Base-by-base conservation (phyloP, 2,797 vertebrate species). In the Anabas testudineus region DNA sequence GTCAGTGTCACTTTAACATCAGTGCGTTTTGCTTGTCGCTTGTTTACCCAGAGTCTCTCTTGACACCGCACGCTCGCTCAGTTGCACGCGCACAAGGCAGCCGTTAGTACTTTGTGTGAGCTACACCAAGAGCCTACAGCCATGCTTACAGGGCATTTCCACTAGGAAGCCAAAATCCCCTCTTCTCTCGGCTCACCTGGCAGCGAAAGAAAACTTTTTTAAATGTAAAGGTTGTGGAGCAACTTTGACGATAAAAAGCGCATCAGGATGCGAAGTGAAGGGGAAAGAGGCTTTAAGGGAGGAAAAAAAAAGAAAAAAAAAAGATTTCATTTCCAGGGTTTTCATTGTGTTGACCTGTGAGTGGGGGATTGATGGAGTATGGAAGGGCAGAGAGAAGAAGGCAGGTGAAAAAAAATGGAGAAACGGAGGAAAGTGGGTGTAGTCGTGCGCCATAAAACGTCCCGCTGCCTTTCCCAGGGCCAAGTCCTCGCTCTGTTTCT, bases 131-230 rank as follows among this genome's bases (percentile, higher is more conserved):
- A 89, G 87, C 86, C 84, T 83, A 80, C 86, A 87, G 84, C 88
- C 82, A 84, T 82, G 87, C 85, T 89, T 85, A 86, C 86, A 89
- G 88, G 86, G 78, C 87, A 88, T 89, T 90, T 90, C 80, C 75
- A 78, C 78, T 24, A 77, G 84, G 82, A 88, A 85, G 80, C 71
- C 76, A 81, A 87, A n/a, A 88, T 86, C 87, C 87, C 82, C 80
- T 85, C 71, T 82, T 82, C 86, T 86, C 80, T 78, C 48, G 47
- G 64, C 81, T 89, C 85, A 89, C 87, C 87, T 89, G 83, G 81
- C 82, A 85, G 76, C 52, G 2, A 52, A 61, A 66, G 75, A 75
- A 90, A 90, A 88, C 84, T 83, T 92, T n/a, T 90, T 82, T 67
- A 77, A 83, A 89, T 68, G 66, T 56, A 69, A 71, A 49, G 76